Base-by-base conservation (phyloP, 2,888 invertebrate genomes). In the Notodonta dromedarius region DNA sequence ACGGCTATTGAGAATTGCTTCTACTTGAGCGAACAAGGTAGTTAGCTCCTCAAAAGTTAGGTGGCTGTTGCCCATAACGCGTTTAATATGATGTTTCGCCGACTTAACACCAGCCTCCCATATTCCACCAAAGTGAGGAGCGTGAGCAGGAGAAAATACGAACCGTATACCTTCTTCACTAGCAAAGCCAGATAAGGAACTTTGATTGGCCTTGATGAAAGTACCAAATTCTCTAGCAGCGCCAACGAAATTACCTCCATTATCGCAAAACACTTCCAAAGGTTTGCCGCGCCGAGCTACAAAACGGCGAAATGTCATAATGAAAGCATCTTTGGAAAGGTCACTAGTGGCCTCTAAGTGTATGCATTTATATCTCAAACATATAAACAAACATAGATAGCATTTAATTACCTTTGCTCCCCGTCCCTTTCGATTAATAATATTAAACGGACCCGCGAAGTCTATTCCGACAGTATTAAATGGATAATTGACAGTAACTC, bases 1-100 rank as follows among this genome's bases (percentile, higher is more conserved):
- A 0, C 60, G 58, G 12, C 59, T 59, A 42, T 60, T 60, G 1
- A 63, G 51, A 4, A 63, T 24, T 12, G 63, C 35, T 40, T 60
- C 57, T 35, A 58, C 57, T 60, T 63, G 60, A 7, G 63, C 57
- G 39, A 63, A 58, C n/a, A 63, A 57, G 6, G 63, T 63, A 24
- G n/a, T n/a, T n/a, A n/a, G 32, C 32, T 13, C 60, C 12, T 63
- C 63, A 7, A 14, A 42, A 4, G 60, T 63, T 32, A 57, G 42
- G 4, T 4, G 52, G 0, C 53, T 59, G 39, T 57, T 44, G 11
- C 62, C 57, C 14, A 62, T 42, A 1, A 63, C 57, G n/a, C 62
- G 62, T 42, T 56, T 46, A n/a, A 39, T 39, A 39, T 39, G 39
- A 39, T 39, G 4, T 39, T 39, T 39, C 6, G 39, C 39, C 39